Base-by-base conservation (phyloP, 2,113 vertebrate genomes). In the Hymenochirus boettgeri region DNA sequence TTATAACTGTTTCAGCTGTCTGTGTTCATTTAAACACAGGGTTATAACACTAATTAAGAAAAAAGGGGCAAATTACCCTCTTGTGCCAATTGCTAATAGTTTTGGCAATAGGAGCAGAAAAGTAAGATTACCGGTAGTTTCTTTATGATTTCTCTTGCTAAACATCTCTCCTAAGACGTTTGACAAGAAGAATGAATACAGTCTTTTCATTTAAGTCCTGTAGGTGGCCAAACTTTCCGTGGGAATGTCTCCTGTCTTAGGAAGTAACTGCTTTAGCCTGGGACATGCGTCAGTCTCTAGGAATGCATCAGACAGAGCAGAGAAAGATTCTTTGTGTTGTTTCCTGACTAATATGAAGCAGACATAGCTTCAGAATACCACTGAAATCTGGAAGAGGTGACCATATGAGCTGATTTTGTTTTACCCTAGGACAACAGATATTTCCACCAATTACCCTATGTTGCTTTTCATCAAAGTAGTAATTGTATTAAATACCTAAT, bases 291-390 rank as follows among this genome's bases (percentile, higher is more conserved):
- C 65, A 67, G 47, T 23, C 47, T 26, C 56, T 53, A 67, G 57
- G 65, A 67, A 67, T 67, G 56, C 29, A 35, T 23, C 55, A 51
- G 65, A 33, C 56, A 2, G n/a, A n/a, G n/a, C n/a, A n/a, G 65
- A 67, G 65, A 67, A 67, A 57, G 65, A 67, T 67, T 60, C 57
- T 67, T 67, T 67, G 65, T 67, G 37, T 57, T 53, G 46, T 60
- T 67, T 67, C 53, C 26, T 57, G 54, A 54, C 63, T 57, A 65
- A 57, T 65, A 65, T 45, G 63, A 65, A 65, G 27, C 62, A 64
- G 62, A 64, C 62, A n/a, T 33, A 46, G 62, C 37, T 18, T 52
- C 52, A 64, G 62, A 55, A 37, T 55, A 52, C 35, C 52, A 31
- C 21, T 46, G 62, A 21, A 56, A 64, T 64, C 15, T 46, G 51